Base-by-base conservation (phyloP, 2,888 invertebrate genomes). In the Orthosia gothica region DNA sequence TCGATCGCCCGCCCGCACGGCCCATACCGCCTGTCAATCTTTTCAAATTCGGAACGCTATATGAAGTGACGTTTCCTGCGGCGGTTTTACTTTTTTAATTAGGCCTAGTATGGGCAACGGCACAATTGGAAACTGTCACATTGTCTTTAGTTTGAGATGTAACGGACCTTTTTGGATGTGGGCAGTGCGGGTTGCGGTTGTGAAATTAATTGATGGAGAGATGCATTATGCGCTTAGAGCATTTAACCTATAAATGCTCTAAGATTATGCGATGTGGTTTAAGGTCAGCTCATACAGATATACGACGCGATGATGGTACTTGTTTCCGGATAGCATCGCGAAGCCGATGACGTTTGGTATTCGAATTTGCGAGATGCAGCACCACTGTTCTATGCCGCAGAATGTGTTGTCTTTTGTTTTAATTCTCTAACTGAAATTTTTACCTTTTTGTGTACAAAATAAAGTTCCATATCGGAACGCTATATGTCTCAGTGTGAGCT, bases 51-150 rank as follows among this genome's bases (percentile, higher is more conserved):
- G 81, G 92, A 92, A 91, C 90, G 86, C 84, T 82, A 87, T 88
- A 89, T 77, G 89, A 92, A 91, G 84, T 92, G 93, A 93, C 93
- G 89, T 93, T 93, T 93, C 93, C 93, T 89, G 92, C 78, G 79
- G 76, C 83, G 84, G 83, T 86, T 88, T 85, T 83, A 82, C 82
- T 89, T 89, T 89, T 91, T 90, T 91, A 91, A 91, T 91, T 90
- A 90, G 86, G 54, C 80, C 82, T 66, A 86, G 83, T 87, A 86
- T 84, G 87, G 88, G 86, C 87, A 87, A 86, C 87, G 87, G 84
- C 85, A 82, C 81, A 73, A 79, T 86, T 83, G 83, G 58, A 50
- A 85, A 87, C 82, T 84, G 87, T 88, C 87, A 85, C 79, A 74
- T 88, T 81, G 86, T 84, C 76, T 81, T 79, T 82, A 72, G 69